phyloP scores from a whole-genome alignment of 37 sponge, comb jelly and placozoan genomes.

The Hormiphora californensis region DNA sequence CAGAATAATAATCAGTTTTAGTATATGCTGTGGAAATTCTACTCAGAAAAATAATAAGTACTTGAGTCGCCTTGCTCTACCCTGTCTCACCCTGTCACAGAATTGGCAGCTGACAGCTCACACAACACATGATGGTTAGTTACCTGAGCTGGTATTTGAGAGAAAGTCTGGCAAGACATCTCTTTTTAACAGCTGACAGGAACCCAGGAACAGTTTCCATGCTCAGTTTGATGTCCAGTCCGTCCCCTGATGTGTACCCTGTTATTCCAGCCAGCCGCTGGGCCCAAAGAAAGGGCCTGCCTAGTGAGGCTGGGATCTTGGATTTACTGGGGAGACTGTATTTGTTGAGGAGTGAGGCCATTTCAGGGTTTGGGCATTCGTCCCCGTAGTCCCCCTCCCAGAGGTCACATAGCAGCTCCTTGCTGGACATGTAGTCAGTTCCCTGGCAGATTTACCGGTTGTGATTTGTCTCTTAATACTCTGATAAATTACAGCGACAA shows the following conservation, averaged over 20 bases:
- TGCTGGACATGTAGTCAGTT: slow-evolving; percentile 51
- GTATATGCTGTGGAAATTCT: no score
- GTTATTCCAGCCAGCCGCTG: slow-evolving; percentile 45
- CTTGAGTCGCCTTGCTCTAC: no score
- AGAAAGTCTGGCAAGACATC: slow-evolving; percentile 24
- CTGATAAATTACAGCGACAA: neutral
- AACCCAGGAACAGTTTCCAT: slow-evolving; percentile 33
- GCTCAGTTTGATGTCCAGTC: neutral
- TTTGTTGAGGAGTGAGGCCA: neutral
- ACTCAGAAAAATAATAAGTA: no score
- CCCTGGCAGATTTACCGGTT: neutral
- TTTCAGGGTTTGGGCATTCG: slow-evolving; percentile 42
- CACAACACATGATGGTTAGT: no score
- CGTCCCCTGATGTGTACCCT: neutral
- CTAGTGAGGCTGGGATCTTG: slow-evolving; percentile 42
- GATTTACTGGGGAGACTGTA: slow-evolving; percentile 26
- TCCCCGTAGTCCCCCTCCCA: slow-evolving; percentile 28
- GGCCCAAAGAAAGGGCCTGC: slow-evolving; percentile 38
- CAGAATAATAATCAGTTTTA: no score
- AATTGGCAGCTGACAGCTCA: no score
- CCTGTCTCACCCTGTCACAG: no score
- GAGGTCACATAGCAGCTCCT: slow-evolving; percentile 50
- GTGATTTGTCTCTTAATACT: neutral
- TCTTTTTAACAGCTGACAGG: slow-evolving; percentile 4
- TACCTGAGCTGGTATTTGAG: slow-evolving; percentile 52